Evolutionary conservation across 2,113 vertebrate genomes (phyloP).

Genomic region (Tinamus guttatus): DNA sequence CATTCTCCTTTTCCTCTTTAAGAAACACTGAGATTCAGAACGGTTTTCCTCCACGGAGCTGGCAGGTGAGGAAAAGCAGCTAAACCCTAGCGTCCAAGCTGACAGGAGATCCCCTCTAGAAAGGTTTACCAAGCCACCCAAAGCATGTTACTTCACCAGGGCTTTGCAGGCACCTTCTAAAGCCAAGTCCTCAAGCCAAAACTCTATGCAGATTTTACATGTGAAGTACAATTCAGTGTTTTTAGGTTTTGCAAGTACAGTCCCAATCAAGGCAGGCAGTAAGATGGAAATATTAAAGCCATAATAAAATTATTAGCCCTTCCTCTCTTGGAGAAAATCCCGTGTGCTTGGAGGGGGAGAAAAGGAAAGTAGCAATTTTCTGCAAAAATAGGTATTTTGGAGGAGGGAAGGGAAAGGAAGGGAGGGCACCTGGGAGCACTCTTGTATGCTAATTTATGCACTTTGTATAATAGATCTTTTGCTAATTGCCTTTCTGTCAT

Average conservation of each 20-base stretch:
- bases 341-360: neutral
- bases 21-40: neutral
- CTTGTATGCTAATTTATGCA: slow-evolving; percentile 51
- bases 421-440: slow-evolving; percentile 65
- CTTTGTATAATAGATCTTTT: slow-evolving; percentile 60
- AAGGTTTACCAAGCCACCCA: neutral
- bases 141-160: neutral
- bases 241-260: neutral
- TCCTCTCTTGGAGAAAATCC: slow-evolving; percentile 3
- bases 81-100: neutral
- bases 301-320: slow-evolving; percentile 1
- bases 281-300: slow-evolving; percentile 2
- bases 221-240: neutral
- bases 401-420: slow-evolving; percentile 24
- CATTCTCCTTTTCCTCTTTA: neutral
- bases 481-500: slow-evolving; percentile 67
- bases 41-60: neutral
- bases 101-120: neutral
- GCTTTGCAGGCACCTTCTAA: neutral
- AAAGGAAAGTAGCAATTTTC: slow-evolving; percentile 35
- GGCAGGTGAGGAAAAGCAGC: neutral
- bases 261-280: neutral
- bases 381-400: slow-evolving; percentile 52
- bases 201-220: neutral
- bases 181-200: neutral